A percentile compares a stretch with the other conserved stretches of the same genome.
These are phyloP conservation scores for Dolichotis patagonum DNA, from an alignment of 2,113 vertebrate genomes.

Conservation along the genomic window DNA sequence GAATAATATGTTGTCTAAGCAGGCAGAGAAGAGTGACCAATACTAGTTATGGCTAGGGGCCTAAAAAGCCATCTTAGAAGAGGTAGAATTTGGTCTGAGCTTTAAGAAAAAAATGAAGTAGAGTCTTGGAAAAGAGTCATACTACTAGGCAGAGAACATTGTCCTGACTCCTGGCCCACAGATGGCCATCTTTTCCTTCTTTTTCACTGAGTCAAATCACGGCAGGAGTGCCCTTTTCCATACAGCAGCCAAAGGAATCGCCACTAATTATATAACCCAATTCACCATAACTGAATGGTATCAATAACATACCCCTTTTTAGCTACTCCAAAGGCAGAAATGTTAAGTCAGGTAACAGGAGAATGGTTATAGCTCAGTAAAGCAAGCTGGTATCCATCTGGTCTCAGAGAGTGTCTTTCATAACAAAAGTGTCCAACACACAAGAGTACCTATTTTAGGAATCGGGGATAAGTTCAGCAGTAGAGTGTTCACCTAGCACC, in stretches of 20 bases:
- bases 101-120: conserved; percentile 24
- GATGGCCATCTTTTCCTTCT: neutral
- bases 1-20: neutral
- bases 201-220: neutral
- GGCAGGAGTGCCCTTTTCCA: neutral
- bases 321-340: neutral
- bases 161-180: neutral
- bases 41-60: neutral
- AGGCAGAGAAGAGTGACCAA: neutral
- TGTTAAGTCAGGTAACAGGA: neutral
- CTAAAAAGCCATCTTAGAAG: neutral
- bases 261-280: neutral
- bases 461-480: neutral
- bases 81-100: neutral
- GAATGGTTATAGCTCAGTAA: neutral
- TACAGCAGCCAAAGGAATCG: neutral
- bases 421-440: neutral
- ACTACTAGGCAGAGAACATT: neutral
- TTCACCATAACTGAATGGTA: neutral
- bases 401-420: neutral
- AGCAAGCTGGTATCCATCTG: neutral
- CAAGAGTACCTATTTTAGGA: neutral
- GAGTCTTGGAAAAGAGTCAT: neutral
- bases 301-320: neutral
- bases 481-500: neutral